Base-by-base conservation (phyloP, 2,888 invertebrate species). In the Aphidoletes aphidimyza region DNA sequence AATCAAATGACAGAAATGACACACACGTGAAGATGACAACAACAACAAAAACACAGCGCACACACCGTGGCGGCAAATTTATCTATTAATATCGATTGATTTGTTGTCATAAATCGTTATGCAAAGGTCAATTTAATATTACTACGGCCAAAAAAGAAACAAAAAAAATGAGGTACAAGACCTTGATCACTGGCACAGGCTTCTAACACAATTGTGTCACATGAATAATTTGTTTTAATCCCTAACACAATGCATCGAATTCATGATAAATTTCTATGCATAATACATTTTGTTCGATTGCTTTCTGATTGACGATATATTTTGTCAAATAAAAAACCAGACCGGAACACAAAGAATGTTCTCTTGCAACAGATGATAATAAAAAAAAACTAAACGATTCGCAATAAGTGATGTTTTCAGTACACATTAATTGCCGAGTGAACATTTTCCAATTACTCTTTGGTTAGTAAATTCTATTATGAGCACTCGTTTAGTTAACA, bases 121-220 rank as follows among this genome's bases (percentile, higher is more conserved):
- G 37, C 17, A 83, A 83, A 83, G 83, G 83, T 83, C 83, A 83
- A 83, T 83, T 8, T n/a, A 5, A 39, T 39, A 54, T 22, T n/a
- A 22, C 22, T 22, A 30, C 30, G n/a, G 34, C 34, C 37, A 81
- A 81, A 14, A 49, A 49, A 11, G 14, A 59, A 37, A 37, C 3
- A n/a, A 78, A 78, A 36, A 78, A 78, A 78, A 36, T 6, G n/a
- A 37, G n/a, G 37, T 9, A 81, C 37, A 36, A 81, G n/a, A 81
- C 81, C 81, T 81, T 81, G 81, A 37, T 81, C 37, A 22, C 17
- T 81, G 37, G 36, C 37, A 37, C 37, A 6, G 37, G 19, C 81
- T 37, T 81, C 81, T 37, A 81, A 81, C 1, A 37, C n/a, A 81
- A 81, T 37, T 81, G 81, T 81, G 81, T 81, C 81, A 81, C n/a